Evolutionary conservation across 2,888 invertebrate species (phyloP).

Genomic region (Cantharis lateralis): DNA sequence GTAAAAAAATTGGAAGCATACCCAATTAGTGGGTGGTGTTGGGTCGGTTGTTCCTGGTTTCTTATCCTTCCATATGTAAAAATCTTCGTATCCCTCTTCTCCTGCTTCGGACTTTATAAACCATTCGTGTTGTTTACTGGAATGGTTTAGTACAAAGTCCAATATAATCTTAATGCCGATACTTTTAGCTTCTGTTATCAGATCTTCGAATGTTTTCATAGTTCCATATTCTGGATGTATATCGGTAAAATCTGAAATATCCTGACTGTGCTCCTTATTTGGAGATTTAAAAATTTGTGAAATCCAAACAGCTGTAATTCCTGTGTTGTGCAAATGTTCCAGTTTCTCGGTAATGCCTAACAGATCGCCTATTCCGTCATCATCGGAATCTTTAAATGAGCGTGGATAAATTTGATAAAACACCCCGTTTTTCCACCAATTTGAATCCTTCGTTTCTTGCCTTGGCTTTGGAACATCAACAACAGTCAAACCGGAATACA

Average conservation of each 20-base stretch:
- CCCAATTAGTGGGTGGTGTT: constrained; percentile 78
- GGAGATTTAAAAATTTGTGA: constrained; percentile 85
- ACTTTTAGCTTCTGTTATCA: constrained; percentile 62
- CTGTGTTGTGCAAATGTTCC: constrained; percentile 59
- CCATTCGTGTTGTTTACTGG: constrained; percentile 81
- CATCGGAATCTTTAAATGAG: constrained; percentile 75
- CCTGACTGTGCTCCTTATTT: constrained; percentile 86
- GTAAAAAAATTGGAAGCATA: constrained; percentile 44
- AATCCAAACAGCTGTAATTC: constrained; percentile 79
- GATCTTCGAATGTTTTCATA: constrained; percentile 68
- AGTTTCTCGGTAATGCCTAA: constrained; percentile 62
- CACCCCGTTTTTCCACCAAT: constrained; percentile 84
- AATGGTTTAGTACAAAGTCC: constrained; percentile 63
- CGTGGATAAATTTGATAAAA: constrained; percentile 87
- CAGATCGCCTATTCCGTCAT: constrained; percentile 85
- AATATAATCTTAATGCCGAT: constrained; percentile 59
- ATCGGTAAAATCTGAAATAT: constrained; percentile 76
- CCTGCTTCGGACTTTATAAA: constrained; percentile 69
- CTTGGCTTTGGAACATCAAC: neutral
- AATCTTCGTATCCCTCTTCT: constrained; percentile 76
- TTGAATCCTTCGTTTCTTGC: constrained; percentile 38
- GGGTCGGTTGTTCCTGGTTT: constrained; percentile 57
- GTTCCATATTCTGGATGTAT: constrained; percentile 77
- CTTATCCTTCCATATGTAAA: constrained; percentile 73
- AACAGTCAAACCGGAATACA: too few species aligned